phyloP scores from a whole-genome alignment of 2,888 invertebrate species.

The Sympetrum striolatum region DNA sequence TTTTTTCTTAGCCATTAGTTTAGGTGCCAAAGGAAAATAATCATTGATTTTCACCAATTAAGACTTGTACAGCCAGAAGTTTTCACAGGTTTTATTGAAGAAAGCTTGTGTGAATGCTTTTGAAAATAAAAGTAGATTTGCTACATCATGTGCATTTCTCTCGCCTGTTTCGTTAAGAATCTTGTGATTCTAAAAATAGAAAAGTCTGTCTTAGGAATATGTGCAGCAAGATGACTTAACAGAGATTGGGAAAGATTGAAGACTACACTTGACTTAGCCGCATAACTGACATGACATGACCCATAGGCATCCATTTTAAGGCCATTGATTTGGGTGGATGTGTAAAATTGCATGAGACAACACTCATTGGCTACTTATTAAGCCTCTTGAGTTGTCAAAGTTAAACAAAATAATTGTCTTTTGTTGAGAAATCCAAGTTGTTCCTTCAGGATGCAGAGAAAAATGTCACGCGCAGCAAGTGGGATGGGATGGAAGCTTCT shows the following conservation, averaged over 20 bases:
- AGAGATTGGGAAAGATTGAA: not conserved
- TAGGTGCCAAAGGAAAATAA: not conserved
- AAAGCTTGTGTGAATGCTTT: not conserved
- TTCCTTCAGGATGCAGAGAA: constrained; percentile 51
- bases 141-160: not conserved
- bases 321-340: constrained; percentile 17
- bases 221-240: not conserved
- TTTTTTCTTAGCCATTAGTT: not conserved
- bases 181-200: not conserved
- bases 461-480: constrained; percentile 69
- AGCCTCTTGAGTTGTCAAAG: constrained; percentile 38
- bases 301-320: not conserved
- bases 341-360: constrained; percentile 10
- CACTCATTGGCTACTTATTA: not conserved
- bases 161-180: not conserved
- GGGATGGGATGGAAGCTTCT: constrained; percentile 87
- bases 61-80: not conserved
- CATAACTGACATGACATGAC: not conserved
- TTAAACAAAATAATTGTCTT: constrained; percentile 40
- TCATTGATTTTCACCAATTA: not conserved
- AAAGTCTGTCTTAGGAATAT: not conserved
- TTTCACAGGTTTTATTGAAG: constrained; percentile 12
- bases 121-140: constrained; percentile 1
- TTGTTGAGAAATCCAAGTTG: constrained; percentile 50
- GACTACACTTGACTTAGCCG: not conserved